phyloP scores from a whole-genome alignment of 2,888 invertebrate species.

The Lysandra coridon region DNA sequence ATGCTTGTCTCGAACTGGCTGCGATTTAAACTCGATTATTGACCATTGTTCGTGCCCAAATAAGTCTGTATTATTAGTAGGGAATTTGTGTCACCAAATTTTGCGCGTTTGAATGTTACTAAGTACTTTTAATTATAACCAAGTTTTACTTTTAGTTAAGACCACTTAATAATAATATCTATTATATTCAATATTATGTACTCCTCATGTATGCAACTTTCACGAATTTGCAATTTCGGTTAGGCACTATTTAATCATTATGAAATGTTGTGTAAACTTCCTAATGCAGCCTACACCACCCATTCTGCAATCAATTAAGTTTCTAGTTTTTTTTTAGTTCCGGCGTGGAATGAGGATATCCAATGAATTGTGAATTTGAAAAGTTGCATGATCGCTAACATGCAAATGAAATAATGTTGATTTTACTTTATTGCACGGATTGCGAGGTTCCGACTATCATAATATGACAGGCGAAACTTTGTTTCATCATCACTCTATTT shows the following conservation, averaged over 20 bases:
- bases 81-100: conserved; percentile 48
- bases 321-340: not conserved
- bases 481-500: not conserved
- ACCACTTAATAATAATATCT: not conserved
- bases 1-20: conserved; percentile 64
- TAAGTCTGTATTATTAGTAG: conserved; percentile 54
- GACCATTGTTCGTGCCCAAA: conserved; percentile 63
- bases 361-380: conserved; percentile 16
- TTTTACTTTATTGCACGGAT: not conserved
- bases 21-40: conserved; percentile 74
- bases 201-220: not conserved
- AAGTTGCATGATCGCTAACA: not conserved
- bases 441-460: not conserved
- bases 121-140: not conserved
- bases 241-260: not conserved
- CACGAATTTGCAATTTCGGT: not conserved
- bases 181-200: not conserved
- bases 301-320: conserved; percentile 12
- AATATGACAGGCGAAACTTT: not conserved
- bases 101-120: conserved; percentile 39
- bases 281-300: not conserved
- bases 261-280: not conserved
- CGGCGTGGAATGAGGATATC: conserved; percentile 17
- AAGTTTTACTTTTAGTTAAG: not conserved
- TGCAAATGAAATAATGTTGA: conserved; percentile 14